Conservation (phyloP, 30 jellyfish, hydroid and myxozoan species). For the Aurelia sp. region DNA sequence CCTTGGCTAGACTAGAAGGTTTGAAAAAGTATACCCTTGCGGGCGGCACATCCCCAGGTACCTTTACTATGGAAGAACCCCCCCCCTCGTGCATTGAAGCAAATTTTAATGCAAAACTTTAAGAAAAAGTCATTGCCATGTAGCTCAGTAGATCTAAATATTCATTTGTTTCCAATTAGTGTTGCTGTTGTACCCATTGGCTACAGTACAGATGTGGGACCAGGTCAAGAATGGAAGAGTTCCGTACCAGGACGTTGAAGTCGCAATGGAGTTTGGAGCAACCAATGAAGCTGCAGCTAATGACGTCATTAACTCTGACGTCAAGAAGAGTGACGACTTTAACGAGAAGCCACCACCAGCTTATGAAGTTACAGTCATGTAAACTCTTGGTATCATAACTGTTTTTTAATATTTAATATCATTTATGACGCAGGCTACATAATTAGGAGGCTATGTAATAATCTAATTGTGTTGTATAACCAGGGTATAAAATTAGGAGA, state of each 20-base stretch:
- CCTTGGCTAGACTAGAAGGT: too few species aligned
- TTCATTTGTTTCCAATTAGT: background rate
- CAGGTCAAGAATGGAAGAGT: slow-evolving; percentile 66
- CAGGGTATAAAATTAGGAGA: too few species aligned
- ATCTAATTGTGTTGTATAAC: too few species aligned
- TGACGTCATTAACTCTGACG: background rate
- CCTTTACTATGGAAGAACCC: too few species aligned
- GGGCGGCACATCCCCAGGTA: too few species aligned
- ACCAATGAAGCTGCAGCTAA: slow-evolving; percentile 16
- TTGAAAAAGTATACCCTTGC: too few species aligned
- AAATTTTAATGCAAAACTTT: too few species aligned
- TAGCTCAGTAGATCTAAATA: background rate
- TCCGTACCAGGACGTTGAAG: slow-evolving; percentile 25
- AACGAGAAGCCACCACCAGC: slow-evolving; percentile 35
- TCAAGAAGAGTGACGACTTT: background rate
- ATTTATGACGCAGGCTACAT: too few species aligned
- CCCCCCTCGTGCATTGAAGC: too few species aligned
- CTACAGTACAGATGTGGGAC: slow-evolving; percentile 81
- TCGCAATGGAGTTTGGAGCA: slow-evolving; percentile 14
- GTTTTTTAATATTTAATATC: too few species aligned
- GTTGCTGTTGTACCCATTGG: slow-evolving; percentile 87
- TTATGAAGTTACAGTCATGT: slow-evolving; percentile 20
- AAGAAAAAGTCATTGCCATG: too few species aligned
- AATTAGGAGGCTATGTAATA: too few species aligned
- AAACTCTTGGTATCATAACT: background rate